phyloP scores from a whole-genome alignment of 2,888 invertebrate species.

The Sabatieria punctata region DNA sequence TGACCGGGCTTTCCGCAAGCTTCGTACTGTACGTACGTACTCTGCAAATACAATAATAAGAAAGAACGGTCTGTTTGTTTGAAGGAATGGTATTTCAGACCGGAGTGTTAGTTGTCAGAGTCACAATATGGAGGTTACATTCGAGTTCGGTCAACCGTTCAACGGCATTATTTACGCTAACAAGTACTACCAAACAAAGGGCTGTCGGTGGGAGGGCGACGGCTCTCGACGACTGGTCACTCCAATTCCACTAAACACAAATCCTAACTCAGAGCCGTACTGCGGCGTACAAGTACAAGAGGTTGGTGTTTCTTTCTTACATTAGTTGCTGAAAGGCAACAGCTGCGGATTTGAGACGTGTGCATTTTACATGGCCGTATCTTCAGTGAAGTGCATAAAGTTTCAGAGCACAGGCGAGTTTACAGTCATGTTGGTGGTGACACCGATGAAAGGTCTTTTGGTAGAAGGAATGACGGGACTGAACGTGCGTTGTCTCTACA shows the following conservation, averaged over 20 bases:
- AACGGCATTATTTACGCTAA: slow-evolving; percentile 19
- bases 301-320: too few species aligned
- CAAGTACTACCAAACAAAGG: slow-evolving; percentile 11
- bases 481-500: slow-evolving; percentile 17
- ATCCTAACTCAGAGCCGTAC: slow-evolving; percentile 11
- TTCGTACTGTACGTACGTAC: too few species aligned
- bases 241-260: slow-evolving; percentile 14
- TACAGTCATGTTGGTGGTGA: slow-evolving; percentile 14
- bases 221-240: slow-evolving; percentile 14
- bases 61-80: too few species aligned
- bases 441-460: slow-evolving; percentile 20
- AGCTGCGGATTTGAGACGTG: too few species aligned
- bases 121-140: slow-evolving; percentile 16
- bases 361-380: too few species aligned
- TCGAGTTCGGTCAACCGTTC: slow-evolving; percentile 15
- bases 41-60: too few species aligned
- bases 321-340: too few species aligned
- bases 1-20: too few species aligned
- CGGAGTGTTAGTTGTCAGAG: slow-evolving; percentile 17
- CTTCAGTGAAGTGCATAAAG: too few species aligned
- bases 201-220: slow-evolving; percentile 14
- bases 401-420: slow-evolving; percentile 10
- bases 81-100: too few species aligned
- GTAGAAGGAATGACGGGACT: slow-evolving; percentile 21
- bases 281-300: slow-evolving; percentile 8